Conservation (phyloP, 2,888 invertebrate species). For the Drosophila anomalata region DNA sequence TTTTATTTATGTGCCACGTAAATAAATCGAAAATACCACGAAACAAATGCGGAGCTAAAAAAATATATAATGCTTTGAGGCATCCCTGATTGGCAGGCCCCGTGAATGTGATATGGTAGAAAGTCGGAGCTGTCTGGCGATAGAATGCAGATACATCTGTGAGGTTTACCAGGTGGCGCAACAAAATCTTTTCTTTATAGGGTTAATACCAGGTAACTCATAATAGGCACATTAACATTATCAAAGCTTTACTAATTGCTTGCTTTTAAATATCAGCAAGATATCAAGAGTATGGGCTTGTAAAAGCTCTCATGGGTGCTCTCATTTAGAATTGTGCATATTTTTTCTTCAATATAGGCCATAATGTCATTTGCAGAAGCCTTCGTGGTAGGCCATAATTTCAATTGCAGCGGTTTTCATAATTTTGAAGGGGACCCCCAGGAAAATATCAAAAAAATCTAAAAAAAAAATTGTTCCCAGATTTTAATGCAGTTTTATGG, state of each 20-base stretch:
- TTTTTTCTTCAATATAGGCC: too few species aligned
- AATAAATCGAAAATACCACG: constrained; percentile 60
- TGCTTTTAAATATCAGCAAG: background rate
- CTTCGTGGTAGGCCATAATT: too few species aligned
- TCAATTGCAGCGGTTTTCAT: too few species aligned
- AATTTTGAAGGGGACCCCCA: too few species aligned
- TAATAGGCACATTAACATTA: background rate
- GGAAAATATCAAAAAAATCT: too few species aligned
- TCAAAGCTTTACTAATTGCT: background rate
- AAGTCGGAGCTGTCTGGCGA: constrained; percentile 27
- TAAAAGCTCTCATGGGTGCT: too few species aligned
- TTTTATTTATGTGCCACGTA: constrained; percentile 74
- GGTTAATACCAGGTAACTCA: constrained; percentile 3
- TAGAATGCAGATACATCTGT: constrained; percentile 20
- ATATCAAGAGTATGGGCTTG: background rate
- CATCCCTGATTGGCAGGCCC: constrained; percentile 64
- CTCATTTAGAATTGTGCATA: too few species aligned
- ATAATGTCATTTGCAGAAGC: too few species aligned
- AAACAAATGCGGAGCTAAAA: constrained; percentile 16
- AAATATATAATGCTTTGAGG: constrained; percentile 14
- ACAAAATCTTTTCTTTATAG: background rate
- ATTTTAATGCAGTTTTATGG: too few species aligned
- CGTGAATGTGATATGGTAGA: constrained; percentile 41
- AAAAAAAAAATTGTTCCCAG: too few species aligned
- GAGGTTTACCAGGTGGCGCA: constrained; percentile 1